Base-by-base conservation (phyloP, 2,113 vertebrate species). In the Sylvilagus bachmani region DNA sequence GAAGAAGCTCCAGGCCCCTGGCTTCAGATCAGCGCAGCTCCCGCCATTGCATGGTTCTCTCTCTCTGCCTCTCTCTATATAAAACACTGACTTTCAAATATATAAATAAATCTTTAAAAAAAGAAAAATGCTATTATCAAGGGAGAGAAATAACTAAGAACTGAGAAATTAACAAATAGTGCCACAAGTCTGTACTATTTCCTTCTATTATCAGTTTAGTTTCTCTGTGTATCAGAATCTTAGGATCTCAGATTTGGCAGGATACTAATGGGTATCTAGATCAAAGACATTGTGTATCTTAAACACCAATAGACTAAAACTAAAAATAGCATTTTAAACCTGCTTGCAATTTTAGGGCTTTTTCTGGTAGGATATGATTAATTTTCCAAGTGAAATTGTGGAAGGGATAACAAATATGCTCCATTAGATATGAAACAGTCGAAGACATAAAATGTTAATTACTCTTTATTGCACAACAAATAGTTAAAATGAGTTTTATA, bases 381-480 rank as follows among this genome's bases (percentile, higher is more conserved):
- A n/a, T 36, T 38, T 86, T 84, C 64, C 13, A 82, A 53, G 25
- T 86, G 66, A 93, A 94, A 77, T 64, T 29, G 2, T 67, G 22
- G 44, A 77, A 27, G 89, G 10, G 5, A 75, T 2, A 86, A 10
- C 71, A 79, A 44, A 44, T 44, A 44, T 44, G 5, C 44, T 44
- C 1, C 84, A 24, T 2, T 24, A 81, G 22, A 77, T 67, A 13
- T 10, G 6, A 53, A 11, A 80, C 4, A 87, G 36, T 79, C 33
- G 19, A 55, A 67, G 66, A 74, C 9, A 70, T 69, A 31, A 90
- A 94, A 80, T 78, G 22, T 44, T 82, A 51, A 58, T 70, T 62
- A 78, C 31, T 86, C 92, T 78, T 67, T 66, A 85, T 85, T 82
- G 77, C 21, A 69, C 67, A 81, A 25, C 21, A 82, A 38, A 89